Percentiles rank a stretch among this genome's conserved stretches.
Evolutionary conservation across 1,140 invertebrate species (phyloP).

Genomic region (Caenorhabditis latens): DNA sequence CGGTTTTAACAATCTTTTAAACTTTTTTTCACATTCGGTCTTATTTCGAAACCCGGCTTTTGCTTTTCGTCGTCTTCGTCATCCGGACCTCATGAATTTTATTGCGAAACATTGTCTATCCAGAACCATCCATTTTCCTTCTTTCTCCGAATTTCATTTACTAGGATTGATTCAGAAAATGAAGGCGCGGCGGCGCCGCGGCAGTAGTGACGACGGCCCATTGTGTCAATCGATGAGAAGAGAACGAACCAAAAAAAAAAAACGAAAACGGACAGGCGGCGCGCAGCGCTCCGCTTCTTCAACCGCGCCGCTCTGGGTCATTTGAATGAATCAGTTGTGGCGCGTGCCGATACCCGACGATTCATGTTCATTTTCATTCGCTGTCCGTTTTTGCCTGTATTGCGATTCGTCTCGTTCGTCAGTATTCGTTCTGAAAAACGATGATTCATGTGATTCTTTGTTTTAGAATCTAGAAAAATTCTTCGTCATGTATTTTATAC

Average conservation of each 20-base stretch:
- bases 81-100: not conserved
- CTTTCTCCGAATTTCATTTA: not conserved
- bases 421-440: not conserved
- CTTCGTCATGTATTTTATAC: conserved; percentile 4
- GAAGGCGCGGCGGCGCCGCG: conserved; percentile 26
- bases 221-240: conserved; percentile 42
- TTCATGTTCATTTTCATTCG: conserved; percentile 7
- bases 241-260: not conserved
- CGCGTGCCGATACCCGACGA: not conserved
- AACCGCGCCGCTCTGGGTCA: conserved; percentile 19
- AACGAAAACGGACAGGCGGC: conserved; percentile 47
- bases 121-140: not conserved
- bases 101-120: conserved; percentile 23
- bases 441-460: conserved; percentile 6
- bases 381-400: not conserved
- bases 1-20: not conserved
- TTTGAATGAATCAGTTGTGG: conserved; percentile 47
- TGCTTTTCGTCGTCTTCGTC: not conserved
- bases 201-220: not conserved
- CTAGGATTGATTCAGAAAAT: conserved; percentile 45
- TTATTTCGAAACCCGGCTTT: too few species aligned
- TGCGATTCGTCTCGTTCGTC: not conserved
- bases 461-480: conserved; percentile 15
- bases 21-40: not conserved
- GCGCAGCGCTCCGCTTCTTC: conserved; percentile 12